phyloP scores from a whole-genome alignment of 2,888 invertebrate genomes.

The Zaprionus obscuricornis region DNA sequence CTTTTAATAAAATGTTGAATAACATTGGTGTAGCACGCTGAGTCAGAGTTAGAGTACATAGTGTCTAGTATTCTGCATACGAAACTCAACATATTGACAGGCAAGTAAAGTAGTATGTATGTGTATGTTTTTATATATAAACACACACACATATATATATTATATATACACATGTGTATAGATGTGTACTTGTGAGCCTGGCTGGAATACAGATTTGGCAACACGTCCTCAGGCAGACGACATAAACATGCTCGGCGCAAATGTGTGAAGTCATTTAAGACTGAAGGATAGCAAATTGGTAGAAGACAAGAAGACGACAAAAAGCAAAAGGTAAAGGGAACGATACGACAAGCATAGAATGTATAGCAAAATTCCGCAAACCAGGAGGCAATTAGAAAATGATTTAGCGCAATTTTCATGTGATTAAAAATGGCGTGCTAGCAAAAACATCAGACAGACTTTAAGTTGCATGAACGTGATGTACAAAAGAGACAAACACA shows the following conservation, averaged over 20 bases:
- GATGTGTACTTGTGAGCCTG: conserved; percentile 8
- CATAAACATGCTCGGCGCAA: conserved; percentile 44
- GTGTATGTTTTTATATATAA: background rate
- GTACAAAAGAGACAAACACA: no score
- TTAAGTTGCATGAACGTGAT: conserved; percentile 27
- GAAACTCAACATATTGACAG: conserved; percentile 34
- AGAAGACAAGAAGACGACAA: conserved; percentile 4
- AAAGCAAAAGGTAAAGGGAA: background rate
- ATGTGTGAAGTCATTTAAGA: conserved; percentile 59
- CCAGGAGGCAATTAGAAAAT: conserved; percentile 67
- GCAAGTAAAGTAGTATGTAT: background rate
- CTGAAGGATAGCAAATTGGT: conserved; percentile 19
- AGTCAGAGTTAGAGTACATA: background rate
- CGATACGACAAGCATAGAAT: background rate
- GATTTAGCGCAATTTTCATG: conserved; percentile 63
- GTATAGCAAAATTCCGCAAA: conserved; percentile 6
- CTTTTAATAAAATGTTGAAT: no score
- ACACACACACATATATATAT: background rate
- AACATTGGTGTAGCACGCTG: background rate
- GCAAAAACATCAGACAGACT: conserved; percentile 4
- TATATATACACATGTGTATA: background rate
- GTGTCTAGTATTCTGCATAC: conserved; percentile 7
- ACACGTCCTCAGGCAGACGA: conserved; percentile 45
- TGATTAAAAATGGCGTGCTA: conserved; percentile 53
- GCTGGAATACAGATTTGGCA: conserved; percentile 41